Evolutionary conservation across 2,888 invertebrate genomes (phyloP), one percentile per base, ranked within the genome.

Genomic region (Rhagium mordax): DNA sequence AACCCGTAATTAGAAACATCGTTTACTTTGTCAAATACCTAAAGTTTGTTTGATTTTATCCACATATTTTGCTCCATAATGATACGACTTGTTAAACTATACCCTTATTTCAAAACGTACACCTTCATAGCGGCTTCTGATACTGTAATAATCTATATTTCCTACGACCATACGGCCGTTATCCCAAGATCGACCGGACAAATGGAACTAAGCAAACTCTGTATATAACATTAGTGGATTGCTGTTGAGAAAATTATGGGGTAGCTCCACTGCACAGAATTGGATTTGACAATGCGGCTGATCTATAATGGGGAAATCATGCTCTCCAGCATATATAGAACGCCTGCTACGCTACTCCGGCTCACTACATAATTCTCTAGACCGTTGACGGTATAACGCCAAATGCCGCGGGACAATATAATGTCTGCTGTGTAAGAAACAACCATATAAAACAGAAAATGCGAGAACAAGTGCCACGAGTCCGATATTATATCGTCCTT

Each of bases 351-450:
- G 62, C 48, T 21, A 48, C 48, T 27, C 16, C 27, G 24, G 24
- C 24, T 64, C 78, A 78, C 80, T 66, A 70, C 78, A 79, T 81
- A 79, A 82, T 76, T 82, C 77, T 78, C 75, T 60, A 78, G 80
- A 76, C 73, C 79, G 74, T 75, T 78, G 79, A 76, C 75, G 78
- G 77, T 74, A 78, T 74, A 77, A 72, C 77, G 78, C 82, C 83
- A 82, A 82, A 84, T 84, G 84, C 84, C 81, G 80, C 80, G 78
- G 80, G 80, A 82, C 83, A 82, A 84, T 84, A 84, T 84, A 84
- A 84, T 81, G 81, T 81, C 80, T 79, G 79, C 76, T 77, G 76
- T 81, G 81, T 78, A 80, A 81, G 81, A 82, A 84, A 84, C 83
- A 82, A 81, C 81, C 81, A 79, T 79, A 81, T 83, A 83, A 82